These are phyloP conservation scores for Eptesicus fuscus DNA, from an alignment of 2,113 vertebrate species.

Conservation along the genomic window DNA sequence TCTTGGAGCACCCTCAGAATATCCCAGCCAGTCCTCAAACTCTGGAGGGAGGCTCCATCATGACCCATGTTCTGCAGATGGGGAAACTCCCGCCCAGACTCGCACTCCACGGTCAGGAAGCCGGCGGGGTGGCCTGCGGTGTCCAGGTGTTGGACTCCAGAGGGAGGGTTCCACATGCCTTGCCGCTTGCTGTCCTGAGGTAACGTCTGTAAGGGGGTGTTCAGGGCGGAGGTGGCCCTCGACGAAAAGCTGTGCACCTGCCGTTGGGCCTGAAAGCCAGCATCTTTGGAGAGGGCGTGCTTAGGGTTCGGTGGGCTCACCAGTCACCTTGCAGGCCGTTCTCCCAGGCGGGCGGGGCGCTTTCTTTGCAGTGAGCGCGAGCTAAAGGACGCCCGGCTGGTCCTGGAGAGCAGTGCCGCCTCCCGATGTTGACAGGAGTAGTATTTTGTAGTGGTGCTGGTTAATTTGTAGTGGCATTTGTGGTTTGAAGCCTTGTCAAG, in stretches of 20 bases:
- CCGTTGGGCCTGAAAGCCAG: fast-evolving
- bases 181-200: neutral
- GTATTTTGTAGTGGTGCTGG: constrained; percentile 62
- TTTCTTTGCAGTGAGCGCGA: neutral
- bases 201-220: neutral
- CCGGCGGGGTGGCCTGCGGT: neutral
- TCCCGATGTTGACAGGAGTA: constrained; percentile 59
- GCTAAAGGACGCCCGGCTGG: constrained; percentile 22
- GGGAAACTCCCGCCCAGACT: neutral
- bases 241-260: neutral
- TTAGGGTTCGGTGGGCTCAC: neutral
- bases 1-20: neutral
- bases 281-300: neutral
- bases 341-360: neutral
- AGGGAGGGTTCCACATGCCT: neutral
- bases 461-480: constrained; percentile 78
- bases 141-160: neutral
- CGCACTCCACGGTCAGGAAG: neutral
- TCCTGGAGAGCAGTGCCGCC: constrained; percentile 11
- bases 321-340: neutral
- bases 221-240: neutral
- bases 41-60: neutral
- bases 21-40: neutral
- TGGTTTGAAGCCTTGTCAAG: constrained; percentile 78
- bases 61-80: neutral